Base-by-base conservation (phyloP, 2,888 invertebrate species). In the Mechanitis messenoides region DNA sequence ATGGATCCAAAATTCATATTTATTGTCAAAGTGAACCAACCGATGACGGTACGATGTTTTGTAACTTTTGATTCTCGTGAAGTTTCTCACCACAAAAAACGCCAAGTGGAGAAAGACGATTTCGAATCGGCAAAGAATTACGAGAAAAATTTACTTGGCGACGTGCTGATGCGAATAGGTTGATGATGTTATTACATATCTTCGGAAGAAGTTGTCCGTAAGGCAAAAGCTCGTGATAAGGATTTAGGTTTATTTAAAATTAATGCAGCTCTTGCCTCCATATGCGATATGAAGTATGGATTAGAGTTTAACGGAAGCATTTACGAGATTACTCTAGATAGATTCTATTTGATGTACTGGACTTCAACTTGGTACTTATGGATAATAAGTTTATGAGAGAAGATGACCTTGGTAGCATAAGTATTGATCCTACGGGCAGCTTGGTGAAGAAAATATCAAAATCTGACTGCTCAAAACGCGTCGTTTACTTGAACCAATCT, bases 1-100 rank as follows among this genome's bases (percentile, higher is more conserved):
- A 38, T 38, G 45, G 45, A 31, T 53, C 50, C 2, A 38, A 53
- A 50, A 53, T 58, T 42, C 31, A 53, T 38, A 58, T 58, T 2
- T 58, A 58, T 68, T 79, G 56, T 38, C 60, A 56, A 42, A 60
- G 38, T 45, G 54, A 46, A 54, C 46, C 57, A 53, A 53, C 45
- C 28, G 28, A 61, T 6, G 35, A 61, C 2, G 53, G 56, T 6
- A 20, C 35, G 11, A 31, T 33, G 42, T 45, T 60, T 60, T 35
- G 55, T 55, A 11, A 60, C 60, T 3, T 60, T 60, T 56, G 56
- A 60, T 56, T 33, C 60, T 56, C 53, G 56, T 60, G 60, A 56
- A 42, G 28, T 56, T 33, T 11, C 9, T 1, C 60, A 60, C 31
- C 33, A 38, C 5, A 60, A 53, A 42, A 60, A 60, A 53, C 28